Evolutionary conservation across 2,113 vertebrate species (phyloP), one percentile per base, ranked within the genome.

Genomic region (Tichodroma muraria): DNA sequence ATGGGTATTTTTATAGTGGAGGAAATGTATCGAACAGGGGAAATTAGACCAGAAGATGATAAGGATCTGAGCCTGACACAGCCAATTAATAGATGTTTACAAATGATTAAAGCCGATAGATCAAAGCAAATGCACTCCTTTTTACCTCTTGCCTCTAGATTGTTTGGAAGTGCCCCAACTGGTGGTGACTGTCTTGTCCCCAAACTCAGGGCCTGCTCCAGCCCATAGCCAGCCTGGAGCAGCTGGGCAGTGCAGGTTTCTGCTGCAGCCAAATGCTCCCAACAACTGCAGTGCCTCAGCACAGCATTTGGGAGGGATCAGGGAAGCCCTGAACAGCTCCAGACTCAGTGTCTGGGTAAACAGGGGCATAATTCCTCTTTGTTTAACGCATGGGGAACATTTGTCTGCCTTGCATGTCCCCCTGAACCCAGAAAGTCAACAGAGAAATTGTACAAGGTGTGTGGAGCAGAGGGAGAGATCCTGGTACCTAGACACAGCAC

Each of bases 21-120:
- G 97, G 96, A 98, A 98, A 97, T 91, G 71, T 94, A 98, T 96
- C 20, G 72, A 97, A 96, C 92, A 89, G 94, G 96, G 97, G 98
- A 98, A 97, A 98, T 98, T 97, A 98, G 97, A 97, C 96, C 60
- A 83, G 95, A 93, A 88, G 84, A 97, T 44, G 98, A 99, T 98
- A 98, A 98, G 95, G 97, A 98, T 99, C 98, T 98, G 95, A 85
- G 92, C 96, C 97, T 97, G 97, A 98, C 97, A 97, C 97, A 98
- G 97, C 97, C 98, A 98, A 99, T 99, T 99, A 99, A 98, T 96
- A 98, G 96, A 97, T 98, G 98, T 99, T 99, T 98, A 98, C 97
- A 97, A 97, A 97, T 98, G 98, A 98, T 98, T 97, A 45, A 90
- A 97, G 94, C 95, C 85, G 96, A 95, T 94, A 95, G 97, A 98